These are phyloP conservation scores for Anorthoa munda DNA, from an alignment of 2,888 invertebrate genomes.

Conservation along the genomic window DNA sequence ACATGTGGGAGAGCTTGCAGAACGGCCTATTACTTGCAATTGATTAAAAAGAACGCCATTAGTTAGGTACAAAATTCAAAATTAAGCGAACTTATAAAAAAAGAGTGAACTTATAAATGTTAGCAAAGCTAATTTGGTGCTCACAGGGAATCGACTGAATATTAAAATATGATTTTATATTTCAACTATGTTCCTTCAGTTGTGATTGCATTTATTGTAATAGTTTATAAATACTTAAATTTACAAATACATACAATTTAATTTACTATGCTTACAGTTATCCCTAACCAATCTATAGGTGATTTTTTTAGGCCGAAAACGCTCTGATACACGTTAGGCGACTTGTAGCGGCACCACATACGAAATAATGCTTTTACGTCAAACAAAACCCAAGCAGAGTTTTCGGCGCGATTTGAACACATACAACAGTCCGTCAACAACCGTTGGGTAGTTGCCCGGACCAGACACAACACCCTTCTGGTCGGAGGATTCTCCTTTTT, in stretches of 20 bases:
- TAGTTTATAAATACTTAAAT: not conserved
- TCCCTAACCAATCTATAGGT: not conserved
- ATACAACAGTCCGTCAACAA: too few species aligned
- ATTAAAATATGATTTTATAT: constrained; percentile 5
- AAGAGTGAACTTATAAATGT: not conserved
- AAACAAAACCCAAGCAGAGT: too few species aligned
- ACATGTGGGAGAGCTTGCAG: not conserved
- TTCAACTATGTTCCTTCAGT: constrained; percentile 8
- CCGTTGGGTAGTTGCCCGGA: too few species aligned
- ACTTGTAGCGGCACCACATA: too few species aligned
- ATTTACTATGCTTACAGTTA: not conserved
- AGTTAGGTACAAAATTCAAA: not conserved
- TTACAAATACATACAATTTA: too few species aligned
- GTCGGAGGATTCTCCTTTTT: too few species aligned
- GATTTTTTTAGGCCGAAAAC: not conserved
- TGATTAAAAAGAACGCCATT: not conserved
- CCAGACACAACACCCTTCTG: too few species aligned
- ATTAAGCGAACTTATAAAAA: not conserved
- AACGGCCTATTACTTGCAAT: not conserved
- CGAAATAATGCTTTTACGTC: too few species aligned
- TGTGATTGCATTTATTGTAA: constrained; percentile 19
- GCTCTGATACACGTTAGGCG: too few species aligned
- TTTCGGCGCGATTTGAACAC: too few species aligned
- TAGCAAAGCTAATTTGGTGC: constrained; percentile 16
- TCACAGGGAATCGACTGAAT: not conserved